Evolutionary conservation across 2,888 invertebrate species (phyloP).

Genomic region (Drosophila suboccidentalis): DNA sequence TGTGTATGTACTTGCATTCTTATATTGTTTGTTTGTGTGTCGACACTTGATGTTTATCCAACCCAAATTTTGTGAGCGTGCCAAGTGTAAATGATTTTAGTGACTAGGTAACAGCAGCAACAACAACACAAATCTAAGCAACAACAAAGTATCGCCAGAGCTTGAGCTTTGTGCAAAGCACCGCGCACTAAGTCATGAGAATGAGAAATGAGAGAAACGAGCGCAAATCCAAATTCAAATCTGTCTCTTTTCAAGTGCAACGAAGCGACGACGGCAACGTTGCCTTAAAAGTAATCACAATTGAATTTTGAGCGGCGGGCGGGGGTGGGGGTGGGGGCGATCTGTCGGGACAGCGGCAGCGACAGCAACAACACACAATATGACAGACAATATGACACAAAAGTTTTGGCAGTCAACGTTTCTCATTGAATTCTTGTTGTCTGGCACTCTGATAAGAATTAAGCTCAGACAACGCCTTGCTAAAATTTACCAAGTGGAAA

Average conservation of each 20-base stretch:
- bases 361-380: conserved; percentile 22
- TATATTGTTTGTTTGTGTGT: conserved; percentile 13
- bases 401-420: conserved; percentile 36
- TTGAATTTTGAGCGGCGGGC: conserved; percentile 54
- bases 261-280: conserved; percentile 52
- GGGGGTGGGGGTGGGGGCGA: neutral
- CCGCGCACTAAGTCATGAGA: conserved; percentile 31
- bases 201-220: conserved; percentile 21
- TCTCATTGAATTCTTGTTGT: conserved; percentile 28
- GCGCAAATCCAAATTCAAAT: conserved; percentile 59
- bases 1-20: conserved; percentile 3
- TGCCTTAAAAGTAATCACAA: conserved; percentile 73
- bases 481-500: conserved; percentile 60
- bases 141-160: conserved; percentile 53
- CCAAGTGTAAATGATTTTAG: conserved; percentile 60
- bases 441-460: conserved; percentile 52
- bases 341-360: conserved; percentile 7
- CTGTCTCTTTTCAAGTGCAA: conserved; percentile 70
- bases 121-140: conserved; percentile 44
- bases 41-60: conserved; percentile 22
- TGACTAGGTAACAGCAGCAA: conserved; percentile 42
- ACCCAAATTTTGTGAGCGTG: conserved; percentile 37
- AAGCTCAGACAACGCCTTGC: conserved; percentile 51
- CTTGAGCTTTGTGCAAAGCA: conserved; percentile 54
- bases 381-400: conserved; percentile 19